Percentiles rank a stretch among this genome's conserved stretches.
Evolutionary conservation across 2,797 vertebrate genomes (phyloP).

Genomic region (Pangasius macronema): DNA sequence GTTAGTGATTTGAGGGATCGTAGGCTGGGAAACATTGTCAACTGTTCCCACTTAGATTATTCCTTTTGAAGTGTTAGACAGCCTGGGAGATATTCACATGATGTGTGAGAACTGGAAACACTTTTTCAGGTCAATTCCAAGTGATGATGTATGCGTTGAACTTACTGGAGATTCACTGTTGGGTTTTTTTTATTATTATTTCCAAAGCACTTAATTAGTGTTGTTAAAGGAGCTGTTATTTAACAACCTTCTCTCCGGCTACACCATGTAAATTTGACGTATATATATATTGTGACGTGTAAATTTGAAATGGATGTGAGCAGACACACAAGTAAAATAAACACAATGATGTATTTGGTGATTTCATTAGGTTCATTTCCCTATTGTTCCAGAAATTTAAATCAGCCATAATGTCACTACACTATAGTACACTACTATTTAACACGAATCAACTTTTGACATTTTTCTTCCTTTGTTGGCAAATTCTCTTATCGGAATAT

Average conservation of each 20-base stretch:
- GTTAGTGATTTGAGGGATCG: conserved; percentile 79
- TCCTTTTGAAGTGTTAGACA: conserved; percentile 68
- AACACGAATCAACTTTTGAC: background rate
- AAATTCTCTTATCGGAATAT: conserved; percentile 58
- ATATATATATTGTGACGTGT: no score
- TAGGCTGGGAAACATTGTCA: conserved; percentile 69
- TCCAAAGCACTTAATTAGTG: background rate
- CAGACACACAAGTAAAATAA: background rate
- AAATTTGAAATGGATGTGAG: conserved; percentile 1
- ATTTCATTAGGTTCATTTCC: background rate
- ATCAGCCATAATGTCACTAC: conserved; percentile 2
- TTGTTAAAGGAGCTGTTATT: background rate
- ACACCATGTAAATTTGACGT: background rate
- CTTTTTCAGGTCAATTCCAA: conserved; percentile 22
- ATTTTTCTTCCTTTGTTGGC: background rate
- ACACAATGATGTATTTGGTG: conserved; percentile 15
- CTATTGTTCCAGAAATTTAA: conserved; percentile 17
- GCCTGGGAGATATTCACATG: conserved; percentile 71
- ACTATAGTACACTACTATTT: background rate
- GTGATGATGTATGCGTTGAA: background rate
- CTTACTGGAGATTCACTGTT: background rate
- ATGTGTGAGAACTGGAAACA: conserved; percentile 70
- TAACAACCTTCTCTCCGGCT: background rate
- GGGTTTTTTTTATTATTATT: background rate
- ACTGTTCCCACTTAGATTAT: conserved; percentile 38